Evolutionary conservation across 2,113 vertebrate species (phyloP).

Genomic region (Lycaon pictus): DNA sequence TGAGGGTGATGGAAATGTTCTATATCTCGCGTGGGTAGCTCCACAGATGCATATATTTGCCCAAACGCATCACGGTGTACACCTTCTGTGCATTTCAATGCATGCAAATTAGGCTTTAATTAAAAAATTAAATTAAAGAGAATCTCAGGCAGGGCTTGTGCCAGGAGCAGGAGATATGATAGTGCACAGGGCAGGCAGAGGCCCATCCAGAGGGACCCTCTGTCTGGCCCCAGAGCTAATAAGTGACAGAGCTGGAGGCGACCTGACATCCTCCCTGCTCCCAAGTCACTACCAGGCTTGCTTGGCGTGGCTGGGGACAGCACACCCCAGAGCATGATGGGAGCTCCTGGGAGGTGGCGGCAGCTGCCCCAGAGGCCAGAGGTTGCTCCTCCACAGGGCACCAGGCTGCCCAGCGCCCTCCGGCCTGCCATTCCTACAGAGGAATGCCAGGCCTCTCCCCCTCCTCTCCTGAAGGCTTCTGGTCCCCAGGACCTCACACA

Average conservation of each 20-base stretch:
- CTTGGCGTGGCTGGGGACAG: background rate
- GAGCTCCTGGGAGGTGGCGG: background rate
- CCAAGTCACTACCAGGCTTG: background rate
- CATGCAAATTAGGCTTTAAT: slow-evolving; percentile 74
- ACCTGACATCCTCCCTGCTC: background rate
- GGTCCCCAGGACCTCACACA: background rate
- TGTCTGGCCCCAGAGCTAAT: slow-evolving; percentile 72
- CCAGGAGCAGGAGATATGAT: slow-evolving; percentile 62
- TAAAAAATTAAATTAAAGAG: slow-evolving; percentile 80
- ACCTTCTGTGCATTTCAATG: slow-evolving; percentile 74
- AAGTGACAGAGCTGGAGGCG: slow-evolving; percentile 44
- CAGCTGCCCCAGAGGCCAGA: background rate
- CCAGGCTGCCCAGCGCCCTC: background rate
- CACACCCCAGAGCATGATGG: background rate
- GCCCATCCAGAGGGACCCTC: slow-evolving; percentile 68
- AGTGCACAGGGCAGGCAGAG: slow-evolving; percentile 58
- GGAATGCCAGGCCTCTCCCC: background rate
- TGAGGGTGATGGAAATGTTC: background rate
- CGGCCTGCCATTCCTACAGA: background rate
- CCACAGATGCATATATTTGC: slow-evolving; percentile 28
- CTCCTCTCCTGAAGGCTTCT: background rate
- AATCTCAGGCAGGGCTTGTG: slow-evolving; percentile 57
- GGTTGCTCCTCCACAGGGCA: background rate
- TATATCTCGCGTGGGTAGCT: background rate
- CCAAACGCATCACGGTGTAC: slow-evolving; percentile 43